These are phyloP conservation scores for Mionectes macconnelli DNA, from an alignment of 2,113 vertebrate species.

Conservation along the genomic window DNA sequence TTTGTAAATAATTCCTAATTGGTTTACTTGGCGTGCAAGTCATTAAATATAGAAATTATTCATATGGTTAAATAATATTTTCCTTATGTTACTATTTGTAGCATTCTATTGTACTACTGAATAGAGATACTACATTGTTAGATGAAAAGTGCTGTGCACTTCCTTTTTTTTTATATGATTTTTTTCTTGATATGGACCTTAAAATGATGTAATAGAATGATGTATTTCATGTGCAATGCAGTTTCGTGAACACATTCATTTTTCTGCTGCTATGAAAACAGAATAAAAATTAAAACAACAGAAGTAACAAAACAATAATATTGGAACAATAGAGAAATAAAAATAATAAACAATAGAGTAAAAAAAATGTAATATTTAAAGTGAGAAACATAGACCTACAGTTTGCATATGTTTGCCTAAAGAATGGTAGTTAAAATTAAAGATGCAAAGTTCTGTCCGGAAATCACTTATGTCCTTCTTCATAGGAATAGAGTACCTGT, in stretches of 20 bases:
- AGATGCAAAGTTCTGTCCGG: background rate
- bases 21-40: background rate
- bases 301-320: background rate
- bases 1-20: background rate
- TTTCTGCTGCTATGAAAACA: background rate
- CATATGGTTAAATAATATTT: background rate
- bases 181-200: background rate
- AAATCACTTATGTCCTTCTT: background rate
- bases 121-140: background rate
- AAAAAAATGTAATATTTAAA: background rate
- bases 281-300: background rate
- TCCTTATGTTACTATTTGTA: background rate
- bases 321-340: background rate
- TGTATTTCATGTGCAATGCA: background rate
- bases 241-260: background rate
- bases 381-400: background rate
- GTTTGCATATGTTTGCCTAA: background rate
- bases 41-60: background rate
- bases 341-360: background rate
- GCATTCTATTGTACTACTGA: background rate
- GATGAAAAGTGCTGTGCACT: background rate
- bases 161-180: fast-evolving
- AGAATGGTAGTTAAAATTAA: background rate
- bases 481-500: background rate
- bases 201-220: background rate